These are phyloP conservation scores for Periplaneta americana DNA, from an alignment of 1,140 invertebrate species.

Conservation along the genomic window DNA sequence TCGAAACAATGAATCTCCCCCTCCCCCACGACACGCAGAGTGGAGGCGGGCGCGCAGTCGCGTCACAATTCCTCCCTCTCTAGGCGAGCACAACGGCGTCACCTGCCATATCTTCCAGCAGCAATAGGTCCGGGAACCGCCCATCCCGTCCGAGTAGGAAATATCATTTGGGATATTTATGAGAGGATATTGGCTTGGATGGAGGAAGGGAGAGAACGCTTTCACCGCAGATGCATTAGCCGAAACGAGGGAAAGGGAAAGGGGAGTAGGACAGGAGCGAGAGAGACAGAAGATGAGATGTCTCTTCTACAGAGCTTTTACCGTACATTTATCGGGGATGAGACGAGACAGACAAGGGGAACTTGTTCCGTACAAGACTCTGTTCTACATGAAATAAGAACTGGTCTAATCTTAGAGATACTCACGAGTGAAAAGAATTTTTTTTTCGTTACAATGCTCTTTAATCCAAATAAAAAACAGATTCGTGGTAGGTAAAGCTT, in stretches of 20 bases:
- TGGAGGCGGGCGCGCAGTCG: not conserved
- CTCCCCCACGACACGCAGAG: not conserved
- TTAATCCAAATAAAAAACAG: too few species aligned
- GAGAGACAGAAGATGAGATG: not conserved
- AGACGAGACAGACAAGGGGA: not conserved
- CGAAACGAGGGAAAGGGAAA: not conserved
- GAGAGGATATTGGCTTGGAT: constrained; percentile 5
- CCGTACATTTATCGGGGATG: not conserved
- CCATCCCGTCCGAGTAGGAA: not conserved
- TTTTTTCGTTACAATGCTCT: too few species aligned
- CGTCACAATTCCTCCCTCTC: not conserved
- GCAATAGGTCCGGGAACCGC: not conserved
- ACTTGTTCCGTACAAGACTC: not conserved
- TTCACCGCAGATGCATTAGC: not conserved
- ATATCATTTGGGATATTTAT: constrained; percentile 2
- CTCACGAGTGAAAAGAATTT: too few species aligned
- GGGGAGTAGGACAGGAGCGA: not conserved
- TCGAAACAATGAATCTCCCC: too few species aligned
- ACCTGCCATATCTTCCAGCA: constrained; percentile 3
- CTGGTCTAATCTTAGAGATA: not conserved
- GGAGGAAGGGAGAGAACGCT: not conserved
- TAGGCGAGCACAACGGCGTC: not conserved
- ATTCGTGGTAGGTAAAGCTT: too few species aligned
- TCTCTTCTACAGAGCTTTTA: not conserved
- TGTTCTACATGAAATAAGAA: not conserved